Evolutionary conservation across 2,113 vertebrate genomes (phyloP), one percentile per base, ranked within the genome.

Genomic region (Corythoichthys intestinalis): DNA sequence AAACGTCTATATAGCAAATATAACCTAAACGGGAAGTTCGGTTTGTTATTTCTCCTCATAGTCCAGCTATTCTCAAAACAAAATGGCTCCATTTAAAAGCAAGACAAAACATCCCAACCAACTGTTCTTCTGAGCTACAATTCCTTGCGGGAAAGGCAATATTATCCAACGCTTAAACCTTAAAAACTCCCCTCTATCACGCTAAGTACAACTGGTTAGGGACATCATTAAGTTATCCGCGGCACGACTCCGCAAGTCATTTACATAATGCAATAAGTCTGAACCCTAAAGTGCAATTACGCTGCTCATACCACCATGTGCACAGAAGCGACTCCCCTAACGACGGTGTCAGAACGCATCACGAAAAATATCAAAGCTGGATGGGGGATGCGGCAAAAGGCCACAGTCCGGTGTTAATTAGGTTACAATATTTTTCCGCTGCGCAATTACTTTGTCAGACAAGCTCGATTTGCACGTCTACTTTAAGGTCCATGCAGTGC

Each of bases 221-320:
- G 73, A 83, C 76, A 78, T 80, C 79, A 86, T 87, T 84, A 85
- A 82, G 78, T 80, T 85, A 83, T 78, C 71, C 81, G 77, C 75
- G 48, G 54, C 84, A 86, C 83, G 81, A 80, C 60, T 82, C 34
- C 77, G 75, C 66, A 80, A 83, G 73, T 84, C 34, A 84, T 91
- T 90, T 87, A 67, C 86, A 88, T 88, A 88, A 87, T 85, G 80
- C 79, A 86, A 88, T 88, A 88, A 91, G 81, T 87, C 83, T 79
- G 64, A 79, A 86, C 83, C 84, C 86, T 84, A 85, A 84, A 87
- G 85, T 84, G 86, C 82, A 90, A 89, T 86, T 87, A 84, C 83
- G 83, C 83, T 90, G 86, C 83, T 89, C 85, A 88, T 72, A 84
- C 78, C 75, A 82, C 79, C 81, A 88, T 87, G 77, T 78, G 80